These are phyloP conservation scores for Ypsolopha scabrella DNA, from an alignment of 2,888 invertebrate species.

Conservation along the genomic window DNA sequence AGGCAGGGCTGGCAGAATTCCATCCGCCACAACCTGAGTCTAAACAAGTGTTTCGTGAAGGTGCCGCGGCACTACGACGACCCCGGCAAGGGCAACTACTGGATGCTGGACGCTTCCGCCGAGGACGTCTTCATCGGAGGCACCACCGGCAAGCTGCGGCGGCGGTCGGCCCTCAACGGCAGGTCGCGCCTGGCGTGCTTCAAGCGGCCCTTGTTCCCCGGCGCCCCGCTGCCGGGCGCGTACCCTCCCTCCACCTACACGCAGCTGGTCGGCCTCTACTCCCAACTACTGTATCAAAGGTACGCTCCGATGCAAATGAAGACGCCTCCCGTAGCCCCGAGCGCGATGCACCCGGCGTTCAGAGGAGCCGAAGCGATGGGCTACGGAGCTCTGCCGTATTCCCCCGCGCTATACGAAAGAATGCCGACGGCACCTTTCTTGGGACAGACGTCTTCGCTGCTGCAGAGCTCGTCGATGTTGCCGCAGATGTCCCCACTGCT, in stretches of 20 bases:
- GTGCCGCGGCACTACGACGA: slow-evolving; percentile 93
- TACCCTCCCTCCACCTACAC: slow-evolving; percentile 71
- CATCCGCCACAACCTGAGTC: slow-evolving; percentile 90
- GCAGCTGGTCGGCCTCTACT: slow-evolving; percentile 68
- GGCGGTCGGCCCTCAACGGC: slow-evolving; percentile 91
- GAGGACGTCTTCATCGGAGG: slow-evolving; percentile 96
- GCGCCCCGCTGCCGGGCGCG: slow-evolving; percentile 69
- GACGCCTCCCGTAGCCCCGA: slow-evolving; percentile 60
- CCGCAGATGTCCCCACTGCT: slow-evolving; percentile 36
- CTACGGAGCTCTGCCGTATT: slow-evolving; percentile 52
- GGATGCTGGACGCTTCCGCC: slow-evolving; percentile 93
- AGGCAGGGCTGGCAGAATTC: slow-evolving; percentile 97
- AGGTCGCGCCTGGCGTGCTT: slow-evolving; percentile 91
- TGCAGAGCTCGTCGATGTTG: slow-evolving; percentile 30
- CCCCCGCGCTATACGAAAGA: slow-evolving; percentile 45
- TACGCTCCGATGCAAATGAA: slow-evolving; percentile 73
- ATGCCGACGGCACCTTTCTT: slow-evolving; percentile 39
- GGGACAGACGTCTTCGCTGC: slow-evolving; percentile 31
- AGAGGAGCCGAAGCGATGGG: slow-evolving; percentile 45
- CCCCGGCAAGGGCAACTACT: slow-evolving; percentile 96
- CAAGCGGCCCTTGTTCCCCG: slow-evolving; percentile 79
- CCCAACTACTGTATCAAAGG: slow-evolving; percentile 75
- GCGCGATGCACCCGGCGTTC: slow-evolving; percentile 65
- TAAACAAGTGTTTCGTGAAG: slow-evolving; percentile 96
- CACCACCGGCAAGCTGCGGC: slow-evolving; percentile 90